Evolutionary conservation across 2,888 invertebrate species (phyloP), one percentile per base, ranked within the genome.

Genomic region (Leptinotarsa haldemani): DNA sequence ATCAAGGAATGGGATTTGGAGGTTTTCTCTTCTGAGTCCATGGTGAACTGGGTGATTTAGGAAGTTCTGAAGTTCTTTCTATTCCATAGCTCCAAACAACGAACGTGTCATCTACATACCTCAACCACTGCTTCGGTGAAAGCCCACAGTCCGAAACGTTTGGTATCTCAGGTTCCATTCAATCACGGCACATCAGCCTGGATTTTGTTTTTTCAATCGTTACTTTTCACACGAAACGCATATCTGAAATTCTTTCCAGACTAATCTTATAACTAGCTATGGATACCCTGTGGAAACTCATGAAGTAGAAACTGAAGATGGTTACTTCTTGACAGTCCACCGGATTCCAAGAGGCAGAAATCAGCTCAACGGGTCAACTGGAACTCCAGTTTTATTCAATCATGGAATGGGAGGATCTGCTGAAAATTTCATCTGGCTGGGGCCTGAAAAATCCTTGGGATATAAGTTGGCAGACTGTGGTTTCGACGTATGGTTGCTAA

Each of bases 401-500:
- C 94, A 94, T 80, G 94, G 96, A 0, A 86, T 97, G 0, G 84
- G 95, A 15, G 92, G 91, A 53, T 92, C 93, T 7, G 93, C 95
- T 0, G 91, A 92, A 9, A 92, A 93, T 78, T 96, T 93, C 91
- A 89, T 96, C 3, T 85, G 94, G 69, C 92, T 93, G 87, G 93
- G 93, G 0, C 93, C 93, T 1, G 89, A 91, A 61, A 89, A 89
- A 76, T 91, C 90, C 56, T 88, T 95, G 16, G 88, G 83, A 0
- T 89, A 85, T 80, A 83, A 90, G n/a, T 86, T 94, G 4, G 91
- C 92, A 3, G 93, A 94, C 80, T 88, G 88, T 80, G 93, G 93
- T 16, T 94, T 90, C 80, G 94, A 94, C 77, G 93, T 94, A 0
- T 97, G 96, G 96, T 87, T 96, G 88, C 93, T 94, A 0, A 96